Base-by-base conservation (phyloP, 2,113 vertebrate species). In the Caranx ignobilis region DNA sequence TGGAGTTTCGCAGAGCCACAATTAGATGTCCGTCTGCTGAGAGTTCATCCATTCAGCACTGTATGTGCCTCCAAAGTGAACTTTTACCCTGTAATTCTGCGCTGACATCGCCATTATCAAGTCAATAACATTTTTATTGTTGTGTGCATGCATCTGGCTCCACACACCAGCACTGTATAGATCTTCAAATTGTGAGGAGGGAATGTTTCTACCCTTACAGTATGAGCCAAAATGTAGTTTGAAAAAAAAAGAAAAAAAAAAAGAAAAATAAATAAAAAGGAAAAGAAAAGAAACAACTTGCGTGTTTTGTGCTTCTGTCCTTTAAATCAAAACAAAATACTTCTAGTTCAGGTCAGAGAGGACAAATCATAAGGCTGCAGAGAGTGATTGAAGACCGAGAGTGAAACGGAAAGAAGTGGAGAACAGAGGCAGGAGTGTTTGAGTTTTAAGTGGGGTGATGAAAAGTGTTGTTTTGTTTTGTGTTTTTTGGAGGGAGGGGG, bases 371-470 rank as follows among this genome's bases (percentile, higher is more conserved):
- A 71, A 75, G 63, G 37, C 34, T 84, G 50, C 50, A 66, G 71
- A 78, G 77, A 52, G 47, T 79, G 85, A 84, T 63, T 84, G 84
- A 86, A 71, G 82, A 19, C 34, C 32, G 18, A 59, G 56, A 68
- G 39, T 10, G 45, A 71, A 75, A 65, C 3, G n/a, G 71, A 77
- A 66, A 79, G 65, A 69, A 57, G 47, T 62, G 71, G 59, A 83
- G 78, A 77, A 82, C 65, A 79, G 37, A 86, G 50, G 76, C 31
- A 79, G 59, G 80, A 84, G 80, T 47, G 68, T 84, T 81, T 80
- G 83, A 82, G 85, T 84, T 90, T 89, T 87, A 87, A 84, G 85
- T 82, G 80, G 83, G 71, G 57, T 85, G 88, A 90, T 90, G 88
- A 91, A 91, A 88, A 90, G 80, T 78, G 68, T 66, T 82, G 77